Conservation (phyloP, 2,888 invertebrate genomes). For the Argyresthia goedartella region DNA sequence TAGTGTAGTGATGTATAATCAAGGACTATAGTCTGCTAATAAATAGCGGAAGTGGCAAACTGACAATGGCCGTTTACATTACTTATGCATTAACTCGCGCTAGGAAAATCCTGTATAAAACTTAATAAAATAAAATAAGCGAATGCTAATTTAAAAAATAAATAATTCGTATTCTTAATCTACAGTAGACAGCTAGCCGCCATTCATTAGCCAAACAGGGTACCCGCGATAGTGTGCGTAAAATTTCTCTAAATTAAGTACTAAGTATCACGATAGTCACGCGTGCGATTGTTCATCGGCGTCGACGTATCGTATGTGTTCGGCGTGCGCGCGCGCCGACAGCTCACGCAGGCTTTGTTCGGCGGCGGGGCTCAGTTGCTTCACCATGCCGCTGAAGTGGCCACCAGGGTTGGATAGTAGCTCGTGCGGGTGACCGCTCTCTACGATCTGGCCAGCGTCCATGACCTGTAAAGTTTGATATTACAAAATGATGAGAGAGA, state of each 20-base stretch:
- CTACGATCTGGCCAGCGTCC: constrained; percentile 74
- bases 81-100: no score
- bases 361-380: constrained; percentile 70
- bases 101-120: no score
- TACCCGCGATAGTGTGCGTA: not conserved
- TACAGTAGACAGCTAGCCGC: not conserved
- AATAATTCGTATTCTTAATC: not conserved
- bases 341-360: constrained; percentile 54
- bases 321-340: constrained; percentile 39
- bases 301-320: constrained; percentile 57
- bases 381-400: constrained; percentile 72
- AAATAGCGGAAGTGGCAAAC: no score
- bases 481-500: no score
- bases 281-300: constrained; percentile 33
- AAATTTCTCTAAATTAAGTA: not conserved
- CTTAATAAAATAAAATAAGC: not conserved
- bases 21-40: no score
- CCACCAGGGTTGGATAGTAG: constrained; percentile 69
- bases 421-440: constrained; percentile 80
- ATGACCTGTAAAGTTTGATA: constrained; percentile 40
- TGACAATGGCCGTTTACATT: no score
- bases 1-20: no score
- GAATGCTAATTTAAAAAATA: not conserved
- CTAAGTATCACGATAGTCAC: not conserved
- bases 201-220: no score